Conservation (phyloP, 2,888 invertebrate genomes). For the Pyralis farinalis region DNA sequence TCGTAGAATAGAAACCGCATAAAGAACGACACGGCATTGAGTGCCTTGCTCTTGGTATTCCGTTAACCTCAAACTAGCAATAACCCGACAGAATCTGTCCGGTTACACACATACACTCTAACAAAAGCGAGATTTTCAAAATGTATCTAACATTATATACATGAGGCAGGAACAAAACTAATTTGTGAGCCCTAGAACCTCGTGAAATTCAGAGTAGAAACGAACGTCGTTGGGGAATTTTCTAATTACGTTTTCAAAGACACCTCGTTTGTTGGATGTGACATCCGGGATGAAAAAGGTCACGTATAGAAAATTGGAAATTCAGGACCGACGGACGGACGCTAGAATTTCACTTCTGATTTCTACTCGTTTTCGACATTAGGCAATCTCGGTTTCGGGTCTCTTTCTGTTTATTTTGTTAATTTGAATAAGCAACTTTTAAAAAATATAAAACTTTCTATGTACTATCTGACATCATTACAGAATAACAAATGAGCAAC, state of each 20-base stretch:
- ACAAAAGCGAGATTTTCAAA: no score
- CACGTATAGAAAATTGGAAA: constrained; percentile 75
- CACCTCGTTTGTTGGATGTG: constrained; percentile 77
- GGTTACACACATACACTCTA: no score
- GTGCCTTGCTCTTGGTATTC: no score
- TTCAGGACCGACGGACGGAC: constrained; percentile 19
- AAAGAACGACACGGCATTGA: no score
- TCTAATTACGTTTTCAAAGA: constrained; percentile 81
- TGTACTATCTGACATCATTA: no score
- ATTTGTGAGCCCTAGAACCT: constrained; percentile 53
- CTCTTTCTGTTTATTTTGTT: constrained; percentile 40
- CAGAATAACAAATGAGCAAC: no score
- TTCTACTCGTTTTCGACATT: constrained; percentile 39
- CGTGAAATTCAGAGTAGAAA: constrained; percentile 49
- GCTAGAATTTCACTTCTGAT: constrained; percentile 53
- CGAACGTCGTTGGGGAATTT: constrained; percentile 73
- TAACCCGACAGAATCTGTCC: no score
- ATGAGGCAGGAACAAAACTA: constrained; percentile 55
- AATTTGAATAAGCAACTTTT: background rate
- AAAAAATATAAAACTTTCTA: no score
- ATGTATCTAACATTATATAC: constrained; percentile 18
- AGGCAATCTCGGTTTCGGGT: constrained; percentile 27
- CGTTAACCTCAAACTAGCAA: no score
- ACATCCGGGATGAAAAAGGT: constrained; percentile 73
- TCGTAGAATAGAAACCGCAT: no score